Conservation (phyloP, 2,888 invertebrate species). For the Baccha elongata region DNA sequence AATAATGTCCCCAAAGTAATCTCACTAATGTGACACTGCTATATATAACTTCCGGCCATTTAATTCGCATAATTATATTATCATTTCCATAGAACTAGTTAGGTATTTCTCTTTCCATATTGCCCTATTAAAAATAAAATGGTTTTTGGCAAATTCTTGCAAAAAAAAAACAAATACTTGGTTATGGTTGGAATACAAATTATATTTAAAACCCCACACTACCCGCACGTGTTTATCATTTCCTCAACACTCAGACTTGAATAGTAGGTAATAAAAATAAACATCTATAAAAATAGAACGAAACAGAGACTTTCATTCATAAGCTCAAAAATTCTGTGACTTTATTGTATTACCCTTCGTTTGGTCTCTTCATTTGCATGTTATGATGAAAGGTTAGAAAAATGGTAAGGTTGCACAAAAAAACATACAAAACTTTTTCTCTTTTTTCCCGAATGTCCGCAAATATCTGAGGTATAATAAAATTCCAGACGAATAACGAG, state of each 20-base stretch:
- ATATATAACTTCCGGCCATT: constrained; percentile 55
- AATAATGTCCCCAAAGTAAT: constrained; percentile 27
- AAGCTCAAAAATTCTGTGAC: constrained; percentile 47
- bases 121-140: neutral
- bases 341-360: constrained; percentile 23
- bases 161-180: constrained; percentile 54
- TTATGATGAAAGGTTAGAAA: constrained; percentile 13
- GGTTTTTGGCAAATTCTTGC: constrained; percentile 1
- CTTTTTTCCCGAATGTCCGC: constrained; percentile 50
- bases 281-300: constrained; percentile 30
- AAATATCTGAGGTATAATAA: constrained; percentile 71
- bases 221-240: constrained; percentile 63
- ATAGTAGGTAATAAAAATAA: constrained; percentile 36
- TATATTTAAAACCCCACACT: constrained; percentile 43
- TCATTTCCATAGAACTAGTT: constrained; percentile 6
- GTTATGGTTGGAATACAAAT: constrained; percentile 4
- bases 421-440: constrained; percentile 29
- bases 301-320: constrained; percentile 66
- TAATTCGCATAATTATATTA: constrained; percentile 47
- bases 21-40: constrained; percentile 14
- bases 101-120: neutral
- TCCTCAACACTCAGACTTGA: constrained; percentile 13
- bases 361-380: constrained; percentile 46
- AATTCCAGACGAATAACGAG: constrained; percentile 30
- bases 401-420: constrained; percentile 4